A percentile compares a stretch with the other conserved stretches of the same genome.
These are phyloP conservation scores for Chaunax sp. DNA, from an alignment of 2,797 vertebrate species.

Conservation along the genomic window DNA sequence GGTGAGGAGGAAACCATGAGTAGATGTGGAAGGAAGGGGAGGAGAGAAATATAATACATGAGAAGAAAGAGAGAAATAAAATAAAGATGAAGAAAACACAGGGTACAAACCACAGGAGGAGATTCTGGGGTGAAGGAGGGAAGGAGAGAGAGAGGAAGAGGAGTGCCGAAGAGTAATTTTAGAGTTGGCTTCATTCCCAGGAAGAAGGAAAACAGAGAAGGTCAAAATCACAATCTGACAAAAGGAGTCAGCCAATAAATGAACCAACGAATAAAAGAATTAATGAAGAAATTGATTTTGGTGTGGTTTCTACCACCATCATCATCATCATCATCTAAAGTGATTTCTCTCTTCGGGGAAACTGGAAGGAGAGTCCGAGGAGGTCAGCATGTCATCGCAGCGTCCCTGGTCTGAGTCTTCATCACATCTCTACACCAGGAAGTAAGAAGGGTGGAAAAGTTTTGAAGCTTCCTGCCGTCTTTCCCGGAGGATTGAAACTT, in stretches of 20 bases:
- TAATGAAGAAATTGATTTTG: background rate
- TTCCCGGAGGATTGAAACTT: too few relatives aligned
- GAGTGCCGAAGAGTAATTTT: constrained; percentile 84
- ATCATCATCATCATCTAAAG: constrained; percentile 7
- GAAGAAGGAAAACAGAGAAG: constrained; percentile 37
- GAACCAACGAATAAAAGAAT: constrained; percentile 2
- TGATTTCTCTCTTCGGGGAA: too few relatives aligned
- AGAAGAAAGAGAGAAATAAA: background rate
- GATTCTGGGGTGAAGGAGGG: background rate
- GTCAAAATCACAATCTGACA: constrained; percentile 44
- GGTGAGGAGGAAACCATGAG: too few relatives aligned
- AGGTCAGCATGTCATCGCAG: too few relatives aligned
- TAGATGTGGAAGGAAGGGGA: background rate
- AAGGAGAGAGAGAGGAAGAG: background rate
- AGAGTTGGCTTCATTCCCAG: constrained; percentile 56
- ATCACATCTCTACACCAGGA: too few relatives aligned
- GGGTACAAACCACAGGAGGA: background rate
- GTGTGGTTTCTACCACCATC: constrained; percentile 4
- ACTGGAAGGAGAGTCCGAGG: too few relatives aligned
- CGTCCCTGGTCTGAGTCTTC: too few relatives aligned
- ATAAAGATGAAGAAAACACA: constrained; percentile 1
- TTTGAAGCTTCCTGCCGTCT: too few relatives aligned
- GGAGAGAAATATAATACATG: background rate
- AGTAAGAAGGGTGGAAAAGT: too few relatives aligned
- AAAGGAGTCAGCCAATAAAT: constrained; percentile 32